These are phyloP conservation scores for Sphaerophoria taeniata DNA, from an alignment of 2,888 invertebrate genomes.

Conservation along the genomic window DNA sequence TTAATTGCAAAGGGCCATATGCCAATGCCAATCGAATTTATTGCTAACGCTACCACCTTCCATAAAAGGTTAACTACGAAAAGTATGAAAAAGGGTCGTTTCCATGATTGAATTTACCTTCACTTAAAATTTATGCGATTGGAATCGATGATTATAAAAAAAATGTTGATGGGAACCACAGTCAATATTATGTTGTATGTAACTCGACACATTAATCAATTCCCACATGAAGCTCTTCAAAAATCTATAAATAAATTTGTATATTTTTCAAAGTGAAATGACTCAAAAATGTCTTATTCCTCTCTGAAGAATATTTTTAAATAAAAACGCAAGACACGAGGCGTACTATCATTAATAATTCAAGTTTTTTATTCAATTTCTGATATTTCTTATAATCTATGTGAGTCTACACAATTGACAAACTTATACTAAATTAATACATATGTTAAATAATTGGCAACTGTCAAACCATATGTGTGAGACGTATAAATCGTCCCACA, in stretches of 20 bases:
- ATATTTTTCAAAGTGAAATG: too few species aligned
- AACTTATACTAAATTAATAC: too few species aligned
- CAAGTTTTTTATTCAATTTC: too few species aligned
- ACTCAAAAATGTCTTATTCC: too few species aligned
- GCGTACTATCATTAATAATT: too few species aligned
- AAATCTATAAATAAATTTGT: not conserved
- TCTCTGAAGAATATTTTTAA: too few species aligned
- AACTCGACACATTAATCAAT: not conserved
- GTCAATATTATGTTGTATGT: not conserved
- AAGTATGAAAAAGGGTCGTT: not conserved
- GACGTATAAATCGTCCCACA: too few species aligned
- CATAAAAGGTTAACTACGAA: not conserved
- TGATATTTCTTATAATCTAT: too few species aligned
- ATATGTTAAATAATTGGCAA: too few species aligned
- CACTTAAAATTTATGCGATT: not conserved
- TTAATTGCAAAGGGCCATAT: constrained; percentile 14
- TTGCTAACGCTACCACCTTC: not conserved
- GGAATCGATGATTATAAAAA: not conserved
- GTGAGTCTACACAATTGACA: too few species aligned
- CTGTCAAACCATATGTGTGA: too few species aligned
- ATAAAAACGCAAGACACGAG: too few species aligned
- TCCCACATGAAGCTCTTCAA: not conserved
- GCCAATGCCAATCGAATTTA: not conserved
- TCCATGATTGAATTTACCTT: not conserved
- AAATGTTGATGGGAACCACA: constrained; percentile 10